These are phyloP conservation scores for Puffinus mauretanicus DNA, from an alignment of 2,113 vertebrate species.

Conservation along the genomic window DNA sequence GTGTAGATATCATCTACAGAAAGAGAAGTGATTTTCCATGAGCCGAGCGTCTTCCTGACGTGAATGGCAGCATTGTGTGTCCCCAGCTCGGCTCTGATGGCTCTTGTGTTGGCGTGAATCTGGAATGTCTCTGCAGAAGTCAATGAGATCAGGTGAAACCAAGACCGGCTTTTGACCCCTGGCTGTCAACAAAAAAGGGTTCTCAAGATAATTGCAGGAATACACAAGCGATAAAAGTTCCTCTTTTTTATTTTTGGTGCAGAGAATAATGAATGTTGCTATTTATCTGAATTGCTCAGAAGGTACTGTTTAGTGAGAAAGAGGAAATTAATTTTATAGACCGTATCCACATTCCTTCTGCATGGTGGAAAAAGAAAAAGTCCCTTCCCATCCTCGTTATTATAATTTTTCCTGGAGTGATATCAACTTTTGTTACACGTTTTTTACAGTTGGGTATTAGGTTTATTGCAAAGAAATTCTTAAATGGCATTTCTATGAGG, in stretches of 20 bases:
- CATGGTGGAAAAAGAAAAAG: constrained; percentile 8
- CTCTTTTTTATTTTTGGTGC: neutral
- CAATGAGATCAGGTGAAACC: constrained; percentile 26
- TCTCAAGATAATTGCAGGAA: constrained; percentile 30
- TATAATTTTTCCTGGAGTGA: neutral
- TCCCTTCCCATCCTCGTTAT: neutral
- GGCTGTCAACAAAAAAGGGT: neutral
- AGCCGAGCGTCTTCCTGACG: neutral
- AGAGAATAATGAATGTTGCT: neutral
- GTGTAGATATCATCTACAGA: neutral
- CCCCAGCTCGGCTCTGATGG: neutral
- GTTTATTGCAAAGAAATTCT: neutral
- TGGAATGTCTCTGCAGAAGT: neutral
- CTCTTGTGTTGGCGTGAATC: neutral
- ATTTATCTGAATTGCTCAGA: neutral
- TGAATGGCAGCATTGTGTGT: constrained; percentile 44
- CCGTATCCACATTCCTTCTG: neutral
- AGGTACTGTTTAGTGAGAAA: constrained; percentile 18
- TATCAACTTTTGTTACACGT: neutral
- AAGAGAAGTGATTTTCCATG: neutral
- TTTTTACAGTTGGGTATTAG: neutral
- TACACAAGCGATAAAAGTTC: neutral
- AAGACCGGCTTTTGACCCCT: constrained; percentile 18
- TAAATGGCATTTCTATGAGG: neutral
- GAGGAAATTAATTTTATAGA: constrained; percentile 42